A percentile compares a stretch with the other conserved stretches of the same genome.
Evolutionary conservation across 2,797 vertebrate species (phyloP).

Genomic region (Halcyon smyrnensis): DNA sequence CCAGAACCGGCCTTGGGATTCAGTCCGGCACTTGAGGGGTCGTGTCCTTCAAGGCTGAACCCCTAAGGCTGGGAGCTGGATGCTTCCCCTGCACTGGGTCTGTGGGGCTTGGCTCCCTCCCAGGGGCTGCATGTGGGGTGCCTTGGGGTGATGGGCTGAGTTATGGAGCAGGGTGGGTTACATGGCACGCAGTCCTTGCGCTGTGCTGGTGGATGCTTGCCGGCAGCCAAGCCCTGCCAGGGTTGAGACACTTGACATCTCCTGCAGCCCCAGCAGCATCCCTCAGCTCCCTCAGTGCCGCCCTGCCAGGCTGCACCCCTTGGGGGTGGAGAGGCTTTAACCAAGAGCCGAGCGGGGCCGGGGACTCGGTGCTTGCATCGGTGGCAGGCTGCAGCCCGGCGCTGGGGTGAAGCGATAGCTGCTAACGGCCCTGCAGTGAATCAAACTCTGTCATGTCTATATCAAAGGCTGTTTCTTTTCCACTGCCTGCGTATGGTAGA

Average conservation of each 20-base stretch:
- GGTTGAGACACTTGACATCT: accelerated
- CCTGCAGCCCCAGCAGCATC: background rate
- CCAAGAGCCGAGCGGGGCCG: accelerated
- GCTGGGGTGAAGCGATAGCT: background rate
- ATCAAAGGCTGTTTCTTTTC: slow-evolving; percentile 25
- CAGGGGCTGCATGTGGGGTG: accelerated
- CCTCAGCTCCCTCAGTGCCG: accelerated
- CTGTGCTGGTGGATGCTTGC: accelerated
- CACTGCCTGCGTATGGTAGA: background rate
- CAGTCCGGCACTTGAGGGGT: background rate
- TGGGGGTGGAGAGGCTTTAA: background rate
- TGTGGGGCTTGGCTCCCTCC: background rate
- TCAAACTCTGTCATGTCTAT: background rate
- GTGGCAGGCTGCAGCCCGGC: accelerated
- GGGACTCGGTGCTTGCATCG: background rate
- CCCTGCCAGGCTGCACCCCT: accelerated
- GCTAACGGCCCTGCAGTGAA: background rate
- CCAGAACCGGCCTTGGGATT: background rate
- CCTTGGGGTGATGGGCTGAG: background rate
- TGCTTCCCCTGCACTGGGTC: accelerated
- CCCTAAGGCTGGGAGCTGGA: background rate
- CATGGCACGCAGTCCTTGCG: accelerated
- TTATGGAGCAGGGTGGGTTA: background rate
- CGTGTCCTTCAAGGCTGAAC: background rate
- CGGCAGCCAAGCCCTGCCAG: background rate